Base-by-base conservation (phyloP, 2,797 vertebrate genomes). In the Gadopsis bispinosus region DNA sequence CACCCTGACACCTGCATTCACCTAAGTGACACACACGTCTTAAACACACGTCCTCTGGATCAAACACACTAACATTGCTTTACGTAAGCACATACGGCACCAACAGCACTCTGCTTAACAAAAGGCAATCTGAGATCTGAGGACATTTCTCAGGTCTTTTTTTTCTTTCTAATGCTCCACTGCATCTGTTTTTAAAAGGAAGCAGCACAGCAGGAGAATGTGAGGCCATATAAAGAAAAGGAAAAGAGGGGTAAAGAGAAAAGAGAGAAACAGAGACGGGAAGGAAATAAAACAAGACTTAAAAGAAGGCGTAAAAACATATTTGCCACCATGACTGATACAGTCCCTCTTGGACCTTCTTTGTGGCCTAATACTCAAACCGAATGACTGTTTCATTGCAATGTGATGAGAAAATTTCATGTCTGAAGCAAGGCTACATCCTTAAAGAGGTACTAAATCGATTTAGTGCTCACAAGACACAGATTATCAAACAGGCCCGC, bases 1-100 rank as follows among this genome's bases (percentile, higher is more conserved):
- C 92, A 83, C 89, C 87, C 84, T 80, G 83, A 83, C 91, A 90
- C 89, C 87, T 90, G 83, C 63, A 84, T 92, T 91, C 89, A 93
- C 79, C 83, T 72, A 1, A 41, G 86, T 80, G 87, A 84, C 88
- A 90, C 79, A 47, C 72, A 60, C 22, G 48, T 92, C 90, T 88
- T 87, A 86, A 87, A 89, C 91, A 76, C 83, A 69, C 4, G 58
- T 79, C 22, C 4, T 76, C 75, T 33, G 35, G 41, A 79, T 75
- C 69, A 45, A 54, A 77, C 76, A 61, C 75, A 60, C 62, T 48
- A 56, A 65, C 16, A 4, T 3, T 59, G 63, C 48, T 78, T 53
- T 55, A 31, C 35, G 1, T 62, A 55, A 2, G 3, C 54, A 58
- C 47, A 53, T 16, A 39, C 12, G 12, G 39, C 39, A 41, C 39